phyloP scores from a whole-genome alignment of 2,797 vertebrate genomes.

The Esox masquinongy region DNA sequence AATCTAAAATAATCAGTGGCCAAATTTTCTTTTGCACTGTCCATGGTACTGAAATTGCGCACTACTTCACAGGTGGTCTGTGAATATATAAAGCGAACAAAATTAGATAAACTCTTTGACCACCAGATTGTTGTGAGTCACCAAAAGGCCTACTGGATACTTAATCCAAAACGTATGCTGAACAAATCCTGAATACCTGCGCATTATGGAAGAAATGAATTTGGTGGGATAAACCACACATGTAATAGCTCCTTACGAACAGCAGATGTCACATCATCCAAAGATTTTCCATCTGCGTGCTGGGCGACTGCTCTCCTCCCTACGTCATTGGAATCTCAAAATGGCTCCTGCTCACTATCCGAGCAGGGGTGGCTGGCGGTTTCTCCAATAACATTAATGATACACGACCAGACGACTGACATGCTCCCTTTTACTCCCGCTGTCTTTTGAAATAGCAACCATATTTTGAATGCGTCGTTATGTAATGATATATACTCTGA shows the following conservation, averaged over 20 bases:
- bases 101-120: not conserved
- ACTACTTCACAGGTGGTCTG: not conserved
- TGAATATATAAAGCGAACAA: not conserved
- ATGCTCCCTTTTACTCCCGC: not conserved
- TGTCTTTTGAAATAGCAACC: not conserved
- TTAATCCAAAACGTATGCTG: not conserved
- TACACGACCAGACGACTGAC: conserved; percentile 4
- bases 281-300: not conserved
- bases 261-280: conserved; percentile 34
- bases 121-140: not conserved
- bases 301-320: not conserved
- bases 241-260: conserved; percentile 20
- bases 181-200: not conserved
- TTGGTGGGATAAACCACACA: not conserved
- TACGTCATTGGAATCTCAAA: conserved; percentile 58
- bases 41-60: not conserved
- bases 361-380: conserved; percentile 27
- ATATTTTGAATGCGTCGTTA: not conserved
- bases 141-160: not conserved
- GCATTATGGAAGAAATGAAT: not conserved
- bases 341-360: conserved; percentile 42
- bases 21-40: not conserved
- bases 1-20: not conserved
- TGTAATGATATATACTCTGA: not conserved
- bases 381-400: conserved; percentile 3